These are phyloP conservation scores for Anoncus sp. DNA, from an alignment of 2,888 invertebrate species.

Conservation along the genomic window DNA sequence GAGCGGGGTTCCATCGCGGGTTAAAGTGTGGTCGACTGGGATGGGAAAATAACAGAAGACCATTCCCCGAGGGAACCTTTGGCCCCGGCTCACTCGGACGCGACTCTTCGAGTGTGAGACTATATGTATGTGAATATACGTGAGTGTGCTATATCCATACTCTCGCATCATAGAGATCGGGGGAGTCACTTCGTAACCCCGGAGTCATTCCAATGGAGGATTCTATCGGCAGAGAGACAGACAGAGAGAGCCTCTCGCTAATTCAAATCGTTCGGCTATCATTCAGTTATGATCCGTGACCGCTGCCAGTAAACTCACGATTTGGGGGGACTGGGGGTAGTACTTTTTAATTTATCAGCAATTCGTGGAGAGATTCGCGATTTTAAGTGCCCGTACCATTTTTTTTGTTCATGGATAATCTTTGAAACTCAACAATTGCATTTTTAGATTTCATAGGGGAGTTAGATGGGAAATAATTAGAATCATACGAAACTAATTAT, in stretches of 20 bases:
- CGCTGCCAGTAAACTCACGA: constrained; percentile 30
- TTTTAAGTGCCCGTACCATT: not conserved
- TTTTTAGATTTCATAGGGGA: no score
- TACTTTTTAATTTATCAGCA: constrained; percentile 10
- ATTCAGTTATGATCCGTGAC: constrained; percentile 71
- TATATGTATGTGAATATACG: not conserved
- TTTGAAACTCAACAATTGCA: not conserved
- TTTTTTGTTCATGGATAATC: not conserved
- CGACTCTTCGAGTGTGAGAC: constrained; percentile 15
- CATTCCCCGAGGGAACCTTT: constrained; percentile 61
- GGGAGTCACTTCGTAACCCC: constrained; percentile 54
- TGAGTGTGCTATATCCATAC: constrained; percentile 15
- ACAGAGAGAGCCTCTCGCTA: constrained; percentile 58
- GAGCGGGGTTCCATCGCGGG: constrained; percentile 46
- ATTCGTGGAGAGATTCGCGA: constrained; percentile 9
- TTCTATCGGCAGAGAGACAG: constrained; percentile 15
- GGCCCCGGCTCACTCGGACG: constrained; percentile 52
- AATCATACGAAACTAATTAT: no score
- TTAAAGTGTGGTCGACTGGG: constrained; percentile 51
- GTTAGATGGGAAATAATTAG: no score
- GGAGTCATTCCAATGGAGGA: constrained; percentile 34
- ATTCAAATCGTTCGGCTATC: constrained; percentile 70
- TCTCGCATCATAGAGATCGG: constrained; percentile 21
- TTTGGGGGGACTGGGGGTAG: constrained; percentile 1
- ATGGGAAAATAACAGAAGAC: constrained; percentile 60